phyloP scores from a whole-genome alignment of 1,140 invertebrate genomes.

The Zelostemma sp. region DNA sequence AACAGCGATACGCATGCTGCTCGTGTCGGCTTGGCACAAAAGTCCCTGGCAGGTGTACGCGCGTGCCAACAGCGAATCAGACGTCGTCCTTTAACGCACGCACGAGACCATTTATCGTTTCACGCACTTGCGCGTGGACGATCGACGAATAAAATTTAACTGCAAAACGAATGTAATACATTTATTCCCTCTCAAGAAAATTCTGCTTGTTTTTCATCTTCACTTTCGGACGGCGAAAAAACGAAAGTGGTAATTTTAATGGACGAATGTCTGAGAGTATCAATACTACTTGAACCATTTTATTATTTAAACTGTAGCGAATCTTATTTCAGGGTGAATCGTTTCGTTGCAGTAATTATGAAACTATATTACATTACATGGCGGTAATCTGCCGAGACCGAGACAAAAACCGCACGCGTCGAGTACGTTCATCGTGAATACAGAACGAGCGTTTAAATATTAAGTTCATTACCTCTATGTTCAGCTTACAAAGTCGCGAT shows the following conservation, averaged over 20 bases:
- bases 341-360: too few relatives aligned
- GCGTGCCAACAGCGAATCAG: constrained; percentile 66
- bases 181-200: neutral
- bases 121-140: constrained; percentile 37
- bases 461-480: too few relatives aligned
- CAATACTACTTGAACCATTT: too few relatives aligned
- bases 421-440: too few relatives aligned
- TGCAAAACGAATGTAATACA: constrained; percentile 1
- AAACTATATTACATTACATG: too few relatives aligned
- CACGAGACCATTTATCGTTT: constrained; percentile 51
- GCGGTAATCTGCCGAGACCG: too few relatives aligned
- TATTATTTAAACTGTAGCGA: too few relatives aligned
- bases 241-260: too few relatives aligned
- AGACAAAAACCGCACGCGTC: too few relatives aligned
- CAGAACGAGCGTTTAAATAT: too few relatives aligned
- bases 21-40: constrained; percentile 55
- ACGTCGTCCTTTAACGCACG: constrained; percentile 28
- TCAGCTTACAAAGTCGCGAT: constrained; percentile 27
- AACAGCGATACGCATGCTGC: constrained; percentile 20
- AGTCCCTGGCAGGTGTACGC: constrained; percentile 63
- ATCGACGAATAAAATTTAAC: constrained; percentile 13
- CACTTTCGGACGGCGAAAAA: neutral
- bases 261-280: too few relatives aligned
- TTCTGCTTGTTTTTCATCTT: neutral
- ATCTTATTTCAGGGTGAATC: too few relatives aligned